These are phyloP conservation scores for Hemaris fuciformis DNA, from an alignment of 2,888 invertebrate species.

Conservation along the genomic window DNA sequence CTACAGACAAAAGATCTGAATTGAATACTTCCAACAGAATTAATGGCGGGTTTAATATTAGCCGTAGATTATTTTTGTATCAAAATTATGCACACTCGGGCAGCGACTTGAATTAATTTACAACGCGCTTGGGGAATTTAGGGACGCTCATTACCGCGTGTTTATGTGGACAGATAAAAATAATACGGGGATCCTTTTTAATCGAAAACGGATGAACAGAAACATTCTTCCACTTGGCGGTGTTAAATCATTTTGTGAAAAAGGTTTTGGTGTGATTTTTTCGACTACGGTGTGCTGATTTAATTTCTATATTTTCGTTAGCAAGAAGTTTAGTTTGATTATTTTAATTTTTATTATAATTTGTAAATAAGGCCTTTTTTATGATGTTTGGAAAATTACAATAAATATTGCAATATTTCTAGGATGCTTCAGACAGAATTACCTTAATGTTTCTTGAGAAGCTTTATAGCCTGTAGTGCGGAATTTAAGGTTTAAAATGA, in stretches of 20 bases:
- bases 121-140: conserved; percentile 69
- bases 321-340: too few species aligned
- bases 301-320: too few species aligned
- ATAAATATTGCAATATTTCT: too few species aligned
- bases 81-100: conserved; percentile 79
- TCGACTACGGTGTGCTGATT: too few species aligned
- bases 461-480: too few species aligned
- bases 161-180: conserved; percentile 80
- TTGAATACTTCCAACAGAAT: conserved; percentile 46
- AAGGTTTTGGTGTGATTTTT: neutral
- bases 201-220: conserved; percentile 76
- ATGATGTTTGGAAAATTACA: too few species aligned
- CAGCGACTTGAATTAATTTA: conserved; percentile 79
- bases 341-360: too few species aligned
- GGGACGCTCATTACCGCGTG: conserved; percentile 76
- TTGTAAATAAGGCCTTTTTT: too few species aligned
- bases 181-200: conserved; percentile 77
- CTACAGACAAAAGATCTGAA: conserved; percentile 27
- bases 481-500: too few species aligned
- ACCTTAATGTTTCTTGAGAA: too few species aligned
- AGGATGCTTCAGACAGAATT: too few species aligned
- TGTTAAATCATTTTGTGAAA: neutral
- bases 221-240: conserved; percentile 25
- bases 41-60: conserved; percentile 67
- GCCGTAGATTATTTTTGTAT: conserved; percentile 77